Conservation (phyloP, 2,888 invertebrate species). For the Drosophila atripex region DNA sequence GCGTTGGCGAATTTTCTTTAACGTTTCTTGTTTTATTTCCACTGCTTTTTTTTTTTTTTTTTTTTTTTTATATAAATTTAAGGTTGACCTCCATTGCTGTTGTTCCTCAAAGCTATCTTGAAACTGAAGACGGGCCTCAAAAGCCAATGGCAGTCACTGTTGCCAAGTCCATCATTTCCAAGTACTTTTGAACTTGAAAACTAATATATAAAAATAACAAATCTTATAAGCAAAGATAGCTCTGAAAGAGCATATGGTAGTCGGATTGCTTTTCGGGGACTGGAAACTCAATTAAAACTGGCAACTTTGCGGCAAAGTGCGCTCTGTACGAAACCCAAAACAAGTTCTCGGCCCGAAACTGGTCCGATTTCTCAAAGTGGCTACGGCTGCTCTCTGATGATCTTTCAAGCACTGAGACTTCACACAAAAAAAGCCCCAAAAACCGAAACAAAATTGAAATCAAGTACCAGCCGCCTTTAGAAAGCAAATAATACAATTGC, state of each 20-base stretch:
- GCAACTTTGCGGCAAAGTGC: conserved; percentile 27
- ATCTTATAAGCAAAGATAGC: not conserved
- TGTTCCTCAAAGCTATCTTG: conserved; percentile 23
- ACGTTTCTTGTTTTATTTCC: conserved; percentile 38
- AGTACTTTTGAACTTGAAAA: not conserved
- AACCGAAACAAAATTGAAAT: too few relatives aligned
- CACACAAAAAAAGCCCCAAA: conserved; percentile 8
- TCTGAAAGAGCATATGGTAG: conserved; percentile 4
- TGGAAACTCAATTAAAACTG: conserved; percentile 61
- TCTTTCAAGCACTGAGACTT: conserved; percentile 40
- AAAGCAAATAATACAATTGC: conserved; percentile 68
- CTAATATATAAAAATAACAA: too few relatives aligned
- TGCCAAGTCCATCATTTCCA: too few relatives aligned
- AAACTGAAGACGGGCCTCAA: too few relatives aligned
- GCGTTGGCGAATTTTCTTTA: conserved; percentile 60
- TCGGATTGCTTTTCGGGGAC: conserved; percentile 33
- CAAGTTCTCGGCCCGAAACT: conserved; percentile 70
- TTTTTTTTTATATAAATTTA: conserved; percentile 24
- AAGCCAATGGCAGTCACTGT: too few relatives aligned
- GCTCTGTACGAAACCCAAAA: conserved; percentile 36
- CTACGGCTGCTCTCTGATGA: conserved; percentile 40
- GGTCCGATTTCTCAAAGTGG: conserved; percentile 61
- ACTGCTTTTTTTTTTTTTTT: conserved; percentile 24
- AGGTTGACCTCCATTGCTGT: conserved; percentile 68
- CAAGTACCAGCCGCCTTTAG: conserved; percentile 49